Evolutionary conservation across 37 sponge, comb jelly and placozoan species (phyloP), one percentile per base, ranked within the genome.

Genomic region (Chondrosia reniformis): DNA sequence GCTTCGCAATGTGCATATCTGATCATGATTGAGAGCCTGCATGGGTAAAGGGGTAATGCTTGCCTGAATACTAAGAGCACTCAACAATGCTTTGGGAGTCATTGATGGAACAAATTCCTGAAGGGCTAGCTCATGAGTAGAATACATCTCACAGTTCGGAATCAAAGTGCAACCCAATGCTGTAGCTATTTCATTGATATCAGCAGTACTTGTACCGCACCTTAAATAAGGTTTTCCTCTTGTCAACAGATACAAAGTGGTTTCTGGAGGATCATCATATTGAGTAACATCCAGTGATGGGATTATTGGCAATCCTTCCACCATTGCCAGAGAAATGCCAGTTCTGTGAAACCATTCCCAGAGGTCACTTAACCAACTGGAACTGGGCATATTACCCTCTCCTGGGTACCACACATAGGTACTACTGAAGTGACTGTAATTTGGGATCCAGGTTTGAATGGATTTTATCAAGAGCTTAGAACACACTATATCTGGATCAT

Each of bases 361-460:
- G 12, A 88, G 30, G 42, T 67, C n/a, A 7, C 15, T 52, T 17
- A 88, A 22, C 89, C 84, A 88, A 27, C 49, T 9, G 0, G 57
- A 0, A 8, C 64, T 75, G 39, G 82, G 82, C 45, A 81, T 77
- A n/a, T 31, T 32, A 30, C 65, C 44, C 7, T 33, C 7, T 4
- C 76, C 76, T 56, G 82, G 87, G 12, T 31, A 45, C 87, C 87
- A 87, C 34, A n/a, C n/a, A n/a, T n/a, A n/a, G n/a, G n/a, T n/a
- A n/a, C n/a, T n/a, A n/a, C n/a, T n/a, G n/a, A n/a, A n/a, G n/a
- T n/a, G n/a, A n/a, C n/a, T n/a, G n/a, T n/a, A n/a, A n/a, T n/a
- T n/a, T 44, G 46, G 24, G 45, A n/a, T 65, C 87, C 87, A 87
- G 3, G 69, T 62, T 0, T 22, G 43, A 38, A 87, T 75, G 9